Conservation (phyloP, 2,113 vertebrate genomes). For the Drymodes brunneopygia region DNA sequence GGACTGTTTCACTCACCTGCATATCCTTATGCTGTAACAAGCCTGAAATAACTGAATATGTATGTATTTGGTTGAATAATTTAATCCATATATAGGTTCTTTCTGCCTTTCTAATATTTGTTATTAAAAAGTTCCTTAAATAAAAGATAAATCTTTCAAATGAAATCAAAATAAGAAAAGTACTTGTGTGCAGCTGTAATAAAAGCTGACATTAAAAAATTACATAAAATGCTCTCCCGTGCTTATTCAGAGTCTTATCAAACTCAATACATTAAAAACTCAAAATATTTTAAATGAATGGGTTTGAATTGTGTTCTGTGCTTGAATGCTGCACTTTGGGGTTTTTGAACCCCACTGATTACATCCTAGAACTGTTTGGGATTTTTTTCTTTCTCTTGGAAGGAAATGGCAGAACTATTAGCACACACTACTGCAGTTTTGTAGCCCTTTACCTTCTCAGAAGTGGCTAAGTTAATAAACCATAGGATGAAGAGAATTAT, state of each 20-base stretch:
- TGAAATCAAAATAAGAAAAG: background rate
- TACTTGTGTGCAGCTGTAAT: background rate
- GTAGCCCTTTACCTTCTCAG: background rate
- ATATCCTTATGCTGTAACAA: background rate
- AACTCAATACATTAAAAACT: background rate
- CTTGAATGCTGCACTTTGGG: background rate
- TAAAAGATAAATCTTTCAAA: background rate
- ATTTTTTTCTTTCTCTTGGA: background rate
- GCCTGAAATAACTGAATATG: background rate
- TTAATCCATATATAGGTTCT: background rate
- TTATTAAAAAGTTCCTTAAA: background rate
- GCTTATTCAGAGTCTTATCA: background rate
- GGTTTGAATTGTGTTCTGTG: background rate
- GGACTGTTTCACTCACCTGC: background rate
- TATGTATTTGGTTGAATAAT: background rate
- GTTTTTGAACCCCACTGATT: background rate
- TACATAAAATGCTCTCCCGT: rapidly evolving
- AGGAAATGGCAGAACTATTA: background rate
- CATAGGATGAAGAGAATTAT: background rate
- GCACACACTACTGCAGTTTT: rapidly evolving
- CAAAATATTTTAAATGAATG: background rate
- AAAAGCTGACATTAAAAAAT: background rate
- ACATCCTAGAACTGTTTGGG: background rate
- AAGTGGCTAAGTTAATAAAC: background rate
- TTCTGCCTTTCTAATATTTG: background rate